Percentiles rank a stretch among this genome's conserved stretches.
Conservation (phyloP, 2,113 vertebrate species). For the zebrafish (Danio rerio) region DNA sequence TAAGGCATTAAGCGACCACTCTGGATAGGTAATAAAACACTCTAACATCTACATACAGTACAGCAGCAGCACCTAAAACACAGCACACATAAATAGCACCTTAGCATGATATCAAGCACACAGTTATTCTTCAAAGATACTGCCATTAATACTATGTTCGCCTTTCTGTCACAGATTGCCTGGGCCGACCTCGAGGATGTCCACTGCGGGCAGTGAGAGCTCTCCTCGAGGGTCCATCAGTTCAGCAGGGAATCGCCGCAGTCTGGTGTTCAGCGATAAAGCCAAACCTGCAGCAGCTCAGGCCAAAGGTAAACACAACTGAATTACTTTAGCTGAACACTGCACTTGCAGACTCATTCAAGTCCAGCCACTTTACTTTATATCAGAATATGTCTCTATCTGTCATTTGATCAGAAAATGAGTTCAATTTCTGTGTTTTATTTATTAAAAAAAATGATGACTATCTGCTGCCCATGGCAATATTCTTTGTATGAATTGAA, state of each 20-base stretch:
- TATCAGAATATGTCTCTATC: not conserved
- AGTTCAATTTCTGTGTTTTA: not conserved
- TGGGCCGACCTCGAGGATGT: constrained; percentile 86
- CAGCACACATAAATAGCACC: not conserved
- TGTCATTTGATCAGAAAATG: constrained; percentile 1
- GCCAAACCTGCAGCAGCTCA: constrained; percentile 84
- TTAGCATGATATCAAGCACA: not conserved
- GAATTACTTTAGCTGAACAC: too few relatives aligned
- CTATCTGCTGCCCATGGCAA: not conserved
- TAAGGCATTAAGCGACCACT: too few relatives aligned
- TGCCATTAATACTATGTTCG: not conserved
- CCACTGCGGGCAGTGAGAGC: constrained; percentile 87
- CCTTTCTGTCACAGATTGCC: constrained; percentile 83
- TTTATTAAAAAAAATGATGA: not conserved
- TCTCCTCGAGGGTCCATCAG: constrained; percentile 81
- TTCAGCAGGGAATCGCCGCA: constrained; percentile 88
- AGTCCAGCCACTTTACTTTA: too few relatives aligned
- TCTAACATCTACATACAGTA: too few relatives aligned
- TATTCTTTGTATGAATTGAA: not conserved
- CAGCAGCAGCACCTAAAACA: too few relatives aligned
- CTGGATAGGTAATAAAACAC: too few relatives aligned
- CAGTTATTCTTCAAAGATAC: not conserved
- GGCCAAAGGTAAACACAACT: constrained; percentile 83
- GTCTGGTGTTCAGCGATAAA: constrained; percentile 95
- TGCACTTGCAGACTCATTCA: too few relatives aligned